These are phyloP conservation scores for Ethmia dodecea DNA, from an alignment of 2,888 invertebrate species.

Conservation along the genomic window DNA sequence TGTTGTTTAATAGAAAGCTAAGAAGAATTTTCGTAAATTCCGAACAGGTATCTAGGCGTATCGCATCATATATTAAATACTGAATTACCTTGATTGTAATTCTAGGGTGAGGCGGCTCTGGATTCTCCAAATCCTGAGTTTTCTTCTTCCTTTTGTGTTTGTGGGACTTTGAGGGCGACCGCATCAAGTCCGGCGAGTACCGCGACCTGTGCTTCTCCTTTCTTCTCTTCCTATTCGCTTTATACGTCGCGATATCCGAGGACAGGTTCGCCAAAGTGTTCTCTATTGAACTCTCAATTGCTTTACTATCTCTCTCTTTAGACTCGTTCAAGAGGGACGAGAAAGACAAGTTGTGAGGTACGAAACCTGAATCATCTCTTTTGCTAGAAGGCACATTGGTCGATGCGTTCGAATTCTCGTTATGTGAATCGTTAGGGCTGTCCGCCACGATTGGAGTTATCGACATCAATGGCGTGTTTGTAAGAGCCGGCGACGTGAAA, in stretches of 20 bases:
- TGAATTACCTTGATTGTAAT: conserved; percentile 87
- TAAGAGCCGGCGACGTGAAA: conserved; percentile 68
- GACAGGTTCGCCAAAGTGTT: conserved; percentile 65
- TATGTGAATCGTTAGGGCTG: conserved; percentile 70
- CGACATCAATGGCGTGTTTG: conserved; percentile 73
- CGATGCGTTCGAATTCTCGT: conserved; percentile 68
- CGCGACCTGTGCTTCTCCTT: conserved; percentile 87
- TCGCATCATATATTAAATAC: too few relatives aligned
- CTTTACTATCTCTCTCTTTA: conserved; percentile 62
- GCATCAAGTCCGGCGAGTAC: conserved; percentile 82
- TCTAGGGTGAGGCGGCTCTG: conserved; percentile 80
- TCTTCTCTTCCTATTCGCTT: conserved; percentile 82
- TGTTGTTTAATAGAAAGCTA: too few relatives aligned
- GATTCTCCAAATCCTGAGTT: conserved; percentile 80
- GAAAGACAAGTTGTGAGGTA: conserved; percentile 64
- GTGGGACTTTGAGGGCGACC: conserved; percentile 84
- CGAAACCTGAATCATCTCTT: conserved; percentile 41
- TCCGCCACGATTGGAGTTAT: conserved; percentile 72
- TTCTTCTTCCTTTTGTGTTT: conserved; percentile 90
- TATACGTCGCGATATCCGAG: conserved; percentile 71
- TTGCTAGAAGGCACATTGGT: conserved; percentile 40
- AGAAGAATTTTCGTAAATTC: too few relatives aligned
- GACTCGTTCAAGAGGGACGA: conserved; percentile 63
- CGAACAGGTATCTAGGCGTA: too few relatives aligned
- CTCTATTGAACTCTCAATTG: conserved; percentile 68